These are phyloP conservation scores for Girardinus metallicus DNA, from an alignment of 2,797 vertebrate species.

Conservation along the genomic window DNA sequence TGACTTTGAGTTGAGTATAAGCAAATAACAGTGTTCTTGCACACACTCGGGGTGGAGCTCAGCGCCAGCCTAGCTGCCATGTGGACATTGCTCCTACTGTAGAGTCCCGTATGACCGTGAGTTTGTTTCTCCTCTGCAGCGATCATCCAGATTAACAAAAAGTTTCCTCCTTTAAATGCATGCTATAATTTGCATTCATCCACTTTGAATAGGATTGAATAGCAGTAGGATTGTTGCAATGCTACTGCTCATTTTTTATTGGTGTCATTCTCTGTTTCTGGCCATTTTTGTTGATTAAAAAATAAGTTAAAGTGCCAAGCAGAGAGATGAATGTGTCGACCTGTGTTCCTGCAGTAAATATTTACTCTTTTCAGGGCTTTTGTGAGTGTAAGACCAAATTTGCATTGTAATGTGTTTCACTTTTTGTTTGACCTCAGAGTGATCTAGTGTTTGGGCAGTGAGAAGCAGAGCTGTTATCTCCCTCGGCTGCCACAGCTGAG, in stretches of 20 bases:
- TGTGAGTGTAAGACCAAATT: neutral
- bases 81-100: constrained; percentile 35
- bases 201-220: too few species aligned
- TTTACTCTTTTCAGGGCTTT: neutral
- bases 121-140: constrained; percentile 21
- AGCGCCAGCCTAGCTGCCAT: constrained; percentile 5
- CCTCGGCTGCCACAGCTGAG: constrained; percentile 49
- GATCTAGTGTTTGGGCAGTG: constrained; percentile 36
- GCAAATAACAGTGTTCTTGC: constrained; percentile 22
- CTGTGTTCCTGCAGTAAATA: constrained; percentile 5
- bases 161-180: constrained; percentile 9
- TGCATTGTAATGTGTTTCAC: constrained; percentile 12
- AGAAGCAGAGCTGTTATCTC: constrained; percentile 33
- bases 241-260: too few species aligned
- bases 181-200: neutral
- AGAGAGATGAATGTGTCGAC: constrained; percentile 18
- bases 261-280: constrained; percentile 7
- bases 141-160: constrained; percentile 22
- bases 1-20: constrained; percentile 4
- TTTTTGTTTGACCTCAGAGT: constrained; percentile 39
- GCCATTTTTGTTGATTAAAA: constrained; percentile 8
- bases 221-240: too few species aligned
- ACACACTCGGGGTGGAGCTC: constrained; percentile 32
- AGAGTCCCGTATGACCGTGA: constrained; percentile 21
- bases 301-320: neutral